Evolutionary conservation across 2,888 invertebrate species (phyloP), one percentile per base, ranked within the genome.

Genomic region (Bugulina stolonifera): DNA sequence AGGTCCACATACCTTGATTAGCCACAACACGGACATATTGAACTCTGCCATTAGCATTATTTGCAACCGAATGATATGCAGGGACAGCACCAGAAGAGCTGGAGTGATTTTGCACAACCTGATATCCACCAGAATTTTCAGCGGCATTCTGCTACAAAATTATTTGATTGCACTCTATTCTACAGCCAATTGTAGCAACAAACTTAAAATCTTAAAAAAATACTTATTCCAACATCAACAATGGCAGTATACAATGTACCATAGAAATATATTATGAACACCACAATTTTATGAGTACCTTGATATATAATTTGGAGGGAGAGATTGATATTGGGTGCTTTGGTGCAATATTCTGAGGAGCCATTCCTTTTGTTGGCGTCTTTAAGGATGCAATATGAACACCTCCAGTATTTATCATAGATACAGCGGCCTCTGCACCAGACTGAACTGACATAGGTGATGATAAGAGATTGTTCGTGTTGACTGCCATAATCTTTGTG

Each of bases 351-450:
- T 27, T 64, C 27, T 64, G 27, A 14, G 64, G 18, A 32, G 32
- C 2, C 2, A 64, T 10, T 32, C 14, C 64, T 34, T 64, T 64
- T 29, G 64, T 64, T 14, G 64, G 64, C 14, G 64, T 64, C n/a
- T n/a, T 64, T 32, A 64, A n/a, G 25, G 64, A 64, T 3, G 64
- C 64, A 29, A 34, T 64, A 14, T 22, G 64, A 29, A 27, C 27
- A 3, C 34, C 64, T 25, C 64, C 29, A 25, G 64, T 64, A 34
- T 32, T 34, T 14, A 64, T 32, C 64, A 64, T 64, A 32, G 64
- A 64, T 29, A 27, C 34, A 2, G 32, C 32, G 32, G 29, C 5
- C 43, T 43, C 64, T 32, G 10, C 32, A 32, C 32, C 64, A 32
- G 64, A 32, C 32, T 29, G 27, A 27, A 64, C 2, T 32, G 64